A percentile compares a stretch with the other conserved stretches of the same genome.
Evolutionary conservation across 2,888 invertebrate species (phyloP).

Genomic region (Hirtodrosophila cameraria): DNA sequence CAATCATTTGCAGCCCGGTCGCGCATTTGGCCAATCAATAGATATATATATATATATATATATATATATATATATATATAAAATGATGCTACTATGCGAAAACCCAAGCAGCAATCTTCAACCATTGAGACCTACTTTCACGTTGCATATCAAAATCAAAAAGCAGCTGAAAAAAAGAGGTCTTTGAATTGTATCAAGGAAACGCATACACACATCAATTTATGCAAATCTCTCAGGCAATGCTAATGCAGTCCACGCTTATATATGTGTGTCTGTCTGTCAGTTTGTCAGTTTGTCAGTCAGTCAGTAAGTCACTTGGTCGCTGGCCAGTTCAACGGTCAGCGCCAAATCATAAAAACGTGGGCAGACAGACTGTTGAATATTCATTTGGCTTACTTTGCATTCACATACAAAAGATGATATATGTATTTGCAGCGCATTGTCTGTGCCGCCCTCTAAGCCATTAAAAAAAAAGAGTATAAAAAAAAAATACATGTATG

Average conservation of each 20-base stretch:
- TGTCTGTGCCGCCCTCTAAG: constrained; percentile 62
- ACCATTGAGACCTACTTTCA: constrained; percentile 76
- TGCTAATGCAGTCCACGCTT: constrained; percentile 64
- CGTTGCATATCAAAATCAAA: constrained; percentile 54
- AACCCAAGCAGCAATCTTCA: constrained; percentile 56
- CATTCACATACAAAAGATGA: constrained; percentile 68
- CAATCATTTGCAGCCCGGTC: constrained; percentile 48
- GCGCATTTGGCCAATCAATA: constrained; percentile 58
- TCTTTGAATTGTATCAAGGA: constrained; percentile 77
- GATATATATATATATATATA: constrained; percentile 21
- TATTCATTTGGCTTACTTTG: constrained; percentile 74
- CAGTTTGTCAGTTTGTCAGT: constrained; percentile 18
- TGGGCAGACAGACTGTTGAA: constrained; percentile 57
- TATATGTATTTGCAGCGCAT: constrained; percentile 51
- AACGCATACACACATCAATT: constrained; percentile 65
- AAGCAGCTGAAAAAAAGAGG: constrained; percentile 39
- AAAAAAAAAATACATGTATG: neutral
- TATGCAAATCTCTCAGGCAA: constrained; percentile 69
- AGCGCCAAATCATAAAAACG: constrained; percentile 63
- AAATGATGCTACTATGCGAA: constrained; percentile 36
- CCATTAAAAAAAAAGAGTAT: constrained; percentile 59
- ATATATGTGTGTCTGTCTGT: constrained; percentile 19
- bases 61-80: neutral
- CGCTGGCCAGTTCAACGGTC: constrained; percentile 67
- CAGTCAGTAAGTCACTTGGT: constrained; percentile 28